Evolutionary conservation across 2,797 vertebrate genomes (phyloP).

Genomic region (Crotalus adamanteus): DNA sequence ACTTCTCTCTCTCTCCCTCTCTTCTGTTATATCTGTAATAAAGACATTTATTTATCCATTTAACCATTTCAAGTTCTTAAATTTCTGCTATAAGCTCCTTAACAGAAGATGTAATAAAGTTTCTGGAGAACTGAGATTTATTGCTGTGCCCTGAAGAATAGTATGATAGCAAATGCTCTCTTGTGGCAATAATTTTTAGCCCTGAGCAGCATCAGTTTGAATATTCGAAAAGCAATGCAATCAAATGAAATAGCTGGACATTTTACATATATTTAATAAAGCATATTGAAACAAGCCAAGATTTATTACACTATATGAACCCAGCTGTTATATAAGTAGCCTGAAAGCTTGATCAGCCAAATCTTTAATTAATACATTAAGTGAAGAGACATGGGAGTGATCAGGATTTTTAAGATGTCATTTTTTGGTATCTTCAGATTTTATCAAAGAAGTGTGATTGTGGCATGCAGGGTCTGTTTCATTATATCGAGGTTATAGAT

Average conservation of each 20-base stretch:
- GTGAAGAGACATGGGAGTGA: not conserved
- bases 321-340: not conserved
- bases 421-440: not conserved
- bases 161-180: not conserved
- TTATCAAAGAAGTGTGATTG: not conserved
- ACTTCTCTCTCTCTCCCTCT: too few species aligned
- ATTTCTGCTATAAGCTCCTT: not conserved
- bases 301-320: not conserved
- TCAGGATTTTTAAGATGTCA: not conserved
- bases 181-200: not conserved
- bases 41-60: not conserved
- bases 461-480: not conserved
- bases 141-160: not conserved
- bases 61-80: not conserved
- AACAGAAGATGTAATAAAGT: not conserved
- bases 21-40: not conserved
- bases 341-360: not conserved
- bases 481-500: not conserved
- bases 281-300: not conserved
- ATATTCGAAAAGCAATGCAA: not conserved
- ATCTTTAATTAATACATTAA: not conserved
- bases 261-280: not conserved
- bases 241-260: not conserved
- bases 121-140: not conserved
- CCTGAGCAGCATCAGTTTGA: not conserved